Evolutionary conservation across 2,888 invertebrate species (phyloP).

Genomic region (Pollenia griseotomentosa): DNA sequence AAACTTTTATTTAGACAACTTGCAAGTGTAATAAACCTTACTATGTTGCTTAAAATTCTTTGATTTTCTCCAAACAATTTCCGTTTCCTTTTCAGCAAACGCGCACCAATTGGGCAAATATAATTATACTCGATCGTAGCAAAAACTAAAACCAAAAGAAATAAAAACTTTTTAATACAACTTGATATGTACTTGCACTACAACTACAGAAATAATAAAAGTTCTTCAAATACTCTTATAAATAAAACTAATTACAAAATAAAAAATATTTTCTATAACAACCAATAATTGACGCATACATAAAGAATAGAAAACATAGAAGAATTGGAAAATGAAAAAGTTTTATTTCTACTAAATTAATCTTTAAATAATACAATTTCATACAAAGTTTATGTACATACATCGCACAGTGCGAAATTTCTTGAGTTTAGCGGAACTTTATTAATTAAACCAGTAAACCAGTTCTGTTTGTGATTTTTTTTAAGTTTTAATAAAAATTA

Average conservation of each 20-base stretch:
- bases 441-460: too few species aligned
- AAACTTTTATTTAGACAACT: background rate
- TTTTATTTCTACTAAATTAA: background rate
- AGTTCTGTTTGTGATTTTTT: too few species aligned
- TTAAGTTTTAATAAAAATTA: too few species aligned
- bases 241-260: conserved; percentile 14
- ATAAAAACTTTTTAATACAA: background rate
- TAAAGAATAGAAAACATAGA: background rate
- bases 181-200: background rate
- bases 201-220: background rate
- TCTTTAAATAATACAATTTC: background rate
- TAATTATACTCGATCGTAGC: background rate
- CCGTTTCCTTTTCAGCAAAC: conserved; percentile 1
- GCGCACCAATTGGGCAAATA: background rate
- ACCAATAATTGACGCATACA: background rate
- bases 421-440: too few species aligned
- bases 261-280: background rate
- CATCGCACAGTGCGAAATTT: too few species aligned
- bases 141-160: background rate
- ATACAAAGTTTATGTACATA: too few species aligned
- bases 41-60: background rate
- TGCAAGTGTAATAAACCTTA: background rate
- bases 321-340: background rate
- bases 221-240: conserved; percentile 3
- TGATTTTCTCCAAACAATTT: background rate